Conservation (phyloP, 2,113 vertebrate genomes). For the Apaloderma vittatum region DNA sequence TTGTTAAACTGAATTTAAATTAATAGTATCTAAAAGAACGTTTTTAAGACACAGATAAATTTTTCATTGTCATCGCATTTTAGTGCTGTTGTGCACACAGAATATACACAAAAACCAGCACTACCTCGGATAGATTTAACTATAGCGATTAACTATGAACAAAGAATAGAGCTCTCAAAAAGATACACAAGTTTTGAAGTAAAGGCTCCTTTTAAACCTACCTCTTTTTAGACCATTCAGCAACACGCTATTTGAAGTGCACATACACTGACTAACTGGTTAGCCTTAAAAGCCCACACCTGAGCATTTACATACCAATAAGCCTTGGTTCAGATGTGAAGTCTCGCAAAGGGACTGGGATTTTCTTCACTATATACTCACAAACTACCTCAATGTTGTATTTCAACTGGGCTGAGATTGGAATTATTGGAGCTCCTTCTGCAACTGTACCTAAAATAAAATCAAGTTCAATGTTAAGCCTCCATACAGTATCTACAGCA, state of each 20-base stretch:
- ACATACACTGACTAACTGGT: background rate
- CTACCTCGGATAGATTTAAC: background rate
- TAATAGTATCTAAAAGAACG: background rate
- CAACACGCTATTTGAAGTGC: background rate
- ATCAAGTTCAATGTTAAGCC: background rate
- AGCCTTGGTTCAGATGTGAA: constrained; percentile 97
- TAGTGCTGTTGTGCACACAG: background rate
- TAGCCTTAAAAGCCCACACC: background rate
- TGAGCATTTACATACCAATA: constrained; percentile 85
- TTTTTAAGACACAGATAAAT: background rate
- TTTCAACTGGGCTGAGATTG: constrained; percentile 97
- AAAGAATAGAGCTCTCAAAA: background rate
- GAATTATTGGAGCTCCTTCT: constrained; percentile 98
- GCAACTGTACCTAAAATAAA: constrained; percentile 91
- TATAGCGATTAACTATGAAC: background rate
- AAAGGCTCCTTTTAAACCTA: background rate
- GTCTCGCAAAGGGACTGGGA: constrained; percentile 94
- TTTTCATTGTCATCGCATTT: background rate
- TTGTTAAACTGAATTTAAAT: background rate
- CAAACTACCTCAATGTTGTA: constrained; percentile 99
- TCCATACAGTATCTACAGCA: background rate
- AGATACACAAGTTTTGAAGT: background rate
- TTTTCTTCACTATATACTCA: constrained; percentile 98
- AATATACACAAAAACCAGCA: background rate
- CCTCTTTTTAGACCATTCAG: background rate